Percentiles rank a stretch among this genome's conserved stretches.
phyloP scores from a whole-genome alignment of 2,797 vertebrate species.

The Zonotrichia albicollis region DNA sequence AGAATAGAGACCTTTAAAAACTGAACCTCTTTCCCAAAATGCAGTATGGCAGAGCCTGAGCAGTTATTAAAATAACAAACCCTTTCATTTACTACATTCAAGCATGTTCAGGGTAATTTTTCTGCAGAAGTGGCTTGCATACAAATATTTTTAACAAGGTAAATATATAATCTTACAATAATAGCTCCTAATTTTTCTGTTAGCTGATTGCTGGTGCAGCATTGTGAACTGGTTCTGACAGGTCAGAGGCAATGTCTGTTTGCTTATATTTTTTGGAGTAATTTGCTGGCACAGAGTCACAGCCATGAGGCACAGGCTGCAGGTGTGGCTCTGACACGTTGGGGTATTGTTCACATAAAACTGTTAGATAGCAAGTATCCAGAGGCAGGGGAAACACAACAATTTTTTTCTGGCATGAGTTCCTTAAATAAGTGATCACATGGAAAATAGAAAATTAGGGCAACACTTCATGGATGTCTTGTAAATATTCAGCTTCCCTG shows the following conservation, averaged over 20 bases:
- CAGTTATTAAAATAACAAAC: constrained; percentile 65
- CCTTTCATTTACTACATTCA: constrained; percentile 67
- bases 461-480: neutral
- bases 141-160: constrained; percentile 71
- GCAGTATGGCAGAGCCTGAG: constrained; percentile 29
- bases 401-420: neutral
- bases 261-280: constrained; percentile 62
- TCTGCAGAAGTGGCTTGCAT: constrained; percentile 66
- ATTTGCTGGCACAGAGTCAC: constrained; percentile 47
- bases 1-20: constrained; percentile 42
- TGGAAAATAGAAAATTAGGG: neutral
- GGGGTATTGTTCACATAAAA: constrained; percentile 36
- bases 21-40: constrained; percentile 52
- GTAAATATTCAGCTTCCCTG: neutral
- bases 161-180: constrained; percentile 71
- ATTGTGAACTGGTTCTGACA: constrained; percentile 65
- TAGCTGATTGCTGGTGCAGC: constrained; percentile 55
- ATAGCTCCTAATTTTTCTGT: constrained; percentile 71
- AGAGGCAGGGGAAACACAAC: constrained; percentile 36
- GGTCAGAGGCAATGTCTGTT: constrained; percentile 71
- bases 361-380: constrained; percentile 42
- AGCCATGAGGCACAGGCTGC: constrained; percentile 53
- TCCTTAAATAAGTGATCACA: neutral
- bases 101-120: constrained; percentile 56
- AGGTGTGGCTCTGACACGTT: constrained; percentile 54